phyloP scores from a whole-genome alignment of 2,113 vertebrate genomes.

The Gasterosteus aculeatus region DNA sequence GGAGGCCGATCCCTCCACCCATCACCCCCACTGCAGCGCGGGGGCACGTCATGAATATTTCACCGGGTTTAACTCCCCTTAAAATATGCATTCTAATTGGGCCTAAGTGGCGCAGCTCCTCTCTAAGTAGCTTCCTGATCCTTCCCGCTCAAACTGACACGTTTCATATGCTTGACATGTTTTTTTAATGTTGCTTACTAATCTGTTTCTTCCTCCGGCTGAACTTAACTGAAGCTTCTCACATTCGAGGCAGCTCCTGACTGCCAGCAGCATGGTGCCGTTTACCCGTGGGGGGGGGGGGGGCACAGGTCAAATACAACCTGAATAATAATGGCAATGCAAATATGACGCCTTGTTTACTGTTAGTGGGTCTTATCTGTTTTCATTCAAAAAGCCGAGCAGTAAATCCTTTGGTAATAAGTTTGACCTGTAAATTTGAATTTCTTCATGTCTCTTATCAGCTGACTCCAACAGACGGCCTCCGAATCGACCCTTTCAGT shows the following conservation, averaged over 20 bases:
- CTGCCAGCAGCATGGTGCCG: constrained; percentile 10
- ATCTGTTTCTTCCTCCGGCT: constrained; percentile 26
- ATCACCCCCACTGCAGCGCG: constrained; percentile 39
- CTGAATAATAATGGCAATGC: too few relatives aligned
- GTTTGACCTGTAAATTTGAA: not conserved
- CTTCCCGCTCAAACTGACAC: constrained; percentile 60
- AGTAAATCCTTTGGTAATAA: not conserved
- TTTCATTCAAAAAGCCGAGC: not conserved
- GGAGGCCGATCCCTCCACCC: constrained; percentile 46
- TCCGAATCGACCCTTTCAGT: not conserved
- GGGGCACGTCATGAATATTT: constrained; percentile 78
- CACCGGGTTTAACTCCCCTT: constrained; percentile 75
- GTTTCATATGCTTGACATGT: constrained; percentile 57
- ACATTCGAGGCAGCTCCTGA: constrained; percentile 1
- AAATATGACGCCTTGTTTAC: not conserved
- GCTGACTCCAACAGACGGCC: not conserved
- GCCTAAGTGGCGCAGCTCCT: constrained; percentile 68
- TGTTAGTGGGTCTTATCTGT: not conserved
- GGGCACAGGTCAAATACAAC: fast-evolving
- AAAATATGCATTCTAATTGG: constrained; percentile 82
- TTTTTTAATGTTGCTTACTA: constrained; percentile 55
- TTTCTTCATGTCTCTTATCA: not conserved
- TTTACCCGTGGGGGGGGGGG: not conserved
- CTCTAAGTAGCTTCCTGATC: constrained; percentile 67
- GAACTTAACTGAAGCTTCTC: constrained; percentile 35